These are phyloP conservation scores for Philaenus spumarius DNA, from an alignment of 1,140 invertebrate species.

Conservation along the genomic window DNA sequence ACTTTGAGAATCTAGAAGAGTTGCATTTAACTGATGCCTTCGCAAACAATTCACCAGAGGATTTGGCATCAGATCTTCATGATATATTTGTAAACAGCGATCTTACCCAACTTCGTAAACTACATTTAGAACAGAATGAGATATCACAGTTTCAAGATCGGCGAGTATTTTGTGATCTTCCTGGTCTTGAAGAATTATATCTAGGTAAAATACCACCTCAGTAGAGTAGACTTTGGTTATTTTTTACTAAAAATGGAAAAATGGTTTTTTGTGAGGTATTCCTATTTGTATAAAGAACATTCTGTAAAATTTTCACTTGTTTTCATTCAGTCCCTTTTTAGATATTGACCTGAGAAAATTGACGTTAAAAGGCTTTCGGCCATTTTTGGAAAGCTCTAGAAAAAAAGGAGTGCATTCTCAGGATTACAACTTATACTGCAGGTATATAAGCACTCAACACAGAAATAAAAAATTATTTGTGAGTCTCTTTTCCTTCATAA, in stretches of 20 bases:
- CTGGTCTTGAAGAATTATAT: constrained; percentile 58
- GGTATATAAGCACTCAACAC: too few relatives aligned
- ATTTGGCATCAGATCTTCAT: constrained; percentile 56
- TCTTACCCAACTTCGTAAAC: constrained; percentile 56
- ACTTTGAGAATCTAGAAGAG: constrained; percentile 63
- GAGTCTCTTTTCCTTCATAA: too few relatives aligned
- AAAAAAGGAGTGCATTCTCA: too few relatives aligned
- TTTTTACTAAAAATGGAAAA: background rate
- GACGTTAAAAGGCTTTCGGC: too few relatives aligned
- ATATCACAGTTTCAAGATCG: constrained; percentile 58
- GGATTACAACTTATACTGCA: too few relatives aligned
- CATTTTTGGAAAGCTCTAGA: too few relatives aligned
- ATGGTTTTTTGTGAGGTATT: background rate
- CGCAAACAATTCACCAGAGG: constrained; percentile 53
- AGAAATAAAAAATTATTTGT: background rate
- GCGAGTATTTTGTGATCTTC: constrained; percentile 62
- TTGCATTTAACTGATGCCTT: constrained; percentile 72
- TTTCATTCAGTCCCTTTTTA: too few relatives aligned
- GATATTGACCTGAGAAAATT: too few relatives aligned
- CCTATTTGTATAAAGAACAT: too few relatives aligned
- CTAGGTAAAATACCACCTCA: constrained; percentile 62
- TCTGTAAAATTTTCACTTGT: too few relatives aligned
- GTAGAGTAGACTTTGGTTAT: background rate
- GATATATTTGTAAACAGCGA: constrained; percentile 67
- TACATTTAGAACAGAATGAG: constrained; percentile 74